Percentiles rank a stretch among this genome's conserved stretches.
Conservation (phyloP, 2,797 vertebrate species). For the Pempheris klunzingeri region DNA sequence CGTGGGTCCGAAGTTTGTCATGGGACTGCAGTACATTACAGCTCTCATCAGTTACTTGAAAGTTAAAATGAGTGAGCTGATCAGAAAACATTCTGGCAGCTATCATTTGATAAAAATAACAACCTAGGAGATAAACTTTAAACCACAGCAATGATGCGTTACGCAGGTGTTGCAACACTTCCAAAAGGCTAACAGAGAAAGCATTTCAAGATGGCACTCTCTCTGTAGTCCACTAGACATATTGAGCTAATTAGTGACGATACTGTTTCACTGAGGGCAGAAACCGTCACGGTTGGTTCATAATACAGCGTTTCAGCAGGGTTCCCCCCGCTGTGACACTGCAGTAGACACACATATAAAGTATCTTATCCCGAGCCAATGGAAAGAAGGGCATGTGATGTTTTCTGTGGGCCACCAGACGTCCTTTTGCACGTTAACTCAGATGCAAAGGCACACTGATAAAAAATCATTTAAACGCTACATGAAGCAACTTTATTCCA, state of each 20-base stretch:
- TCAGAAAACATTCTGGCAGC: background rate
- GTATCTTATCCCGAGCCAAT: constrained; percentile 18
- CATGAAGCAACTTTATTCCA: background rate
- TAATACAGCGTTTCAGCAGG: constrained; percentile 45
- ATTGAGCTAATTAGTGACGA: constrained; percentile 42
- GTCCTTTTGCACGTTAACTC: background rate
- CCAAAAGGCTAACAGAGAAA: background rate
- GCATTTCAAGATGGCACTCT: constrained; percentile 14
- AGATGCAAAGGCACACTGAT: background rate
- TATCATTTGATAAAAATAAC: background rate
- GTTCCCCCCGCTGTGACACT: constrained; percentile 31
- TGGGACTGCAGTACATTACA: background rate
- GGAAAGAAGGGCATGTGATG: constrained; percentile 22
- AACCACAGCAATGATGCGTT: background rate
- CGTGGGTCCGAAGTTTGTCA: background rate
- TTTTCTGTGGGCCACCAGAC: constrained; percentile 18
- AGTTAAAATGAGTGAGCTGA: background rate
- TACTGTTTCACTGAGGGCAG: constrained; percentile 26
- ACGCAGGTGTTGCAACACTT: background rate
- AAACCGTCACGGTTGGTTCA: constrained; percentile 37
- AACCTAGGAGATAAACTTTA: background rate
- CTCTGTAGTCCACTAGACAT: constrained; percentile 32
- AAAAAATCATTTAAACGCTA: constrained; percentile 1
- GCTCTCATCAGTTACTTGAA: background rate
- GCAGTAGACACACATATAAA: constrained; percentile 29